Evolutionary conservation across 2,888 invertebrate species (phyloP).

Genomic region (Andrena fulva): DNA sequence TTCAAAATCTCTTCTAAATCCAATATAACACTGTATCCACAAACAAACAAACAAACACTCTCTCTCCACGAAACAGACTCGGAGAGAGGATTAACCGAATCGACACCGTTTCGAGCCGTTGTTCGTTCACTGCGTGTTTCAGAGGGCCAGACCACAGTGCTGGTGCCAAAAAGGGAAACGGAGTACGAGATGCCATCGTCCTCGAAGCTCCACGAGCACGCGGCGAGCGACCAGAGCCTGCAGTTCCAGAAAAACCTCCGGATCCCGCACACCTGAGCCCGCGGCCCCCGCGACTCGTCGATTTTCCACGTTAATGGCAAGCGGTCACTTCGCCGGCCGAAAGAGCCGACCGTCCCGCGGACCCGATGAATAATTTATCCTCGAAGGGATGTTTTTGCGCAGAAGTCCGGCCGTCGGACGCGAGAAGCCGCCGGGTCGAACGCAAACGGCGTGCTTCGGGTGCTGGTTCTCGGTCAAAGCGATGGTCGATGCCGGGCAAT

Average conservation of each 20-base stretch:
- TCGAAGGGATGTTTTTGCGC: background rate
- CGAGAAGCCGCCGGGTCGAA: background rate
- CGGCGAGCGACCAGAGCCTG: constrained; percentile 48
- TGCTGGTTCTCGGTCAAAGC: constrained; percentile 1
- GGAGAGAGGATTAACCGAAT: background rate
- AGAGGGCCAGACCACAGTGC: constrained; percentile 45
- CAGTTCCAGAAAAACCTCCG: constrained; percentile 6
- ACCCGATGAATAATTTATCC: constrained; percentile 41
- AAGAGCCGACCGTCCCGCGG: background rate
- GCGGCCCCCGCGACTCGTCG: too few species aligned
- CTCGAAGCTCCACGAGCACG: constrained; percentile 43
- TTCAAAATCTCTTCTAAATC: too few species aligned
- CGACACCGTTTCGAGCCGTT: background rate
- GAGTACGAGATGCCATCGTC: constrained; percentile 38
- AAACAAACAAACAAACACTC: too few species aligned
- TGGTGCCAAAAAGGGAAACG: constrained; percentile 44
- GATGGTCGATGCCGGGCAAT: background rate
- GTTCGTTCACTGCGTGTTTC: constrained; percentile 36
- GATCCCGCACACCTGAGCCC: constrained; percentile 35
- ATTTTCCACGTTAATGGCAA: background rate
- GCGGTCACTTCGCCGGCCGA: background rate
- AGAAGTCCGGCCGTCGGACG: background rate
- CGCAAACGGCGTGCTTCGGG: background rate
- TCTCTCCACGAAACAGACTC: too few species aligned
- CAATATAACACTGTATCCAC: too few species aligned